These are phyloP conservation scores for Acipenser oxyrinchus DNA, from an alignment of 2,797 vertebrate species.

Conservation along the genomic window DNA sequence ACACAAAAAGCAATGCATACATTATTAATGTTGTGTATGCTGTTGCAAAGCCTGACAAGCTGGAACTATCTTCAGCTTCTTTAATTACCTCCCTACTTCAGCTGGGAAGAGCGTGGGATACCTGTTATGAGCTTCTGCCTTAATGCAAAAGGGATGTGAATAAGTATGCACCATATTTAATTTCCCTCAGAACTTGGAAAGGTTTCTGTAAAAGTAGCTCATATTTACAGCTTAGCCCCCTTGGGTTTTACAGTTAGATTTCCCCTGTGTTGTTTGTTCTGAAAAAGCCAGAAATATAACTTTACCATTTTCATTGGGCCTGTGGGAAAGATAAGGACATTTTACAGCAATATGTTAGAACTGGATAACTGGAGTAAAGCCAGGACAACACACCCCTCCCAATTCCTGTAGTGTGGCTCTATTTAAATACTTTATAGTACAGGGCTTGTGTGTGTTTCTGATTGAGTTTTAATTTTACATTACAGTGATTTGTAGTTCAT, in stretches of 20 bases:
- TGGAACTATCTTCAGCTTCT: constrained; percentile 22
- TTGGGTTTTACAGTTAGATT: constrained; percentile 49
- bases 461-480: too few species aligned
- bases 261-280: constrained; percentile 59
- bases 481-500: too few species aligned
- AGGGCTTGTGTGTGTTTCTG: too few species aligned
- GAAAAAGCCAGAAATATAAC: constrained; percentile 68
- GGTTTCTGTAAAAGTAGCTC: constrained; percentile 52
- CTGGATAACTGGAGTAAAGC: constrained; percentile 65
- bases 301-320: constrained; percentile 72
- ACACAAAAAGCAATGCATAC: too few species aligned
- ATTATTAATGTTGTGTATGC: too few species aligned
- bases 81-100: constrained; percentile 29
- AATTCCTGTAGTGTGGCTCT: constrained; percentile 40
- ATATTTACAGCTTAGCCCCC: constrained; percentile 60
- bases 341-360: constrained; percentile 74
- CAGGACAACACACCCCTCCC: constrained; percentile 47
- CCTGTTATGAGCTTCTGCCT: constrained; percentile 38
- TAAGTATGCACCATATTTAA: constrained; percentile 43
- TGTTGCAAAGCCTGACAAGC: too few species aligned
- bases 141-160: constrained; percentile 42
- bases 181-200: constrained; percentile 55
- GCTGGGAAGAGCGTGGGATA: constrained; percentile 24
- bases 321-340: constrained; percentile 77
- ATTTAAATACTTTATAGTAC: not conserved